Evolutionary conservation across 2,888 invertebrate species (phyloP), one percentile per base, ranked within the genome.

Genomic region (Hoplodrina ambigua): DNA sequence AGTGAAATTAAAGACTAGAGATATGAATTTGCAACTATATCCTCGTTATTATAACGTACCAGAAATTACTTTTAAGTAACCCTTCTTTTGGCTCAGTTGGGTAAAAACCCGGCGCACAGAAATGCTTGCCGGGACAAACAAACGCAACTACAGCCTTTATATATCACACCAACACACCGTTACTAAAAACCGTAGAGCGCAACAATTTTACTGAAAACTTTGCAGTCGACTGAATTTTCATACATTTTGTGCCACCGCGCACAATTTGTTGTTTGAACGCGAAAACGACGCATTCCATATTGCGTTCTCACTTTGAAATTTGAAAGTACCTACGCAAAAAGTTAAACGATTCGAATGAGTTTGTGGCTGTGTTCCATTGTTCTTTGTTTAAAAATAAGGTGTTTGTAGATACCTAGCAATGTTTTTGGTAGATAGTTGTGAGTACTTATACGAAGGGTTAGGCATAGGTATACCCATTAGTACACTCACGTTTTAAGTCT

Each of bases 241-340:
- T 60, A 54, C 63, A 75, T 30, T 62, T 33, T 60, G 52, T 66
- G 52, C 46, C 13, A 33, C n/a, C 50, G 33, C 44, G 37, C n/a
- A 46, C 46, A 61, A 52, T 64, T 74, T 50, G 59, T 49, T 75
- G 69, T 80, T 75, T 75, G 53, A 75, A 66, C 53, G 41, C 10
- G 15, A 57, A 41, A 33, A 61, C 69, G 52, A 63, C 59, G 62
- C 60, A 55, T 63, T 54, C 54, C 41, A 13, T 53, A 59, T 55
- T 80, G 75, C 75, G 44, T 63, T 80, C 53, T 65, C 19, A 33
- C 65, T 69, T 66, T 60, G 44, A 50, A 69, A 56, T 69, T 66
- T 60, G 44, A 50, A 69, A 56, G 19, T 52, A 17, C 4, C 11
- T 41, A 20, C 6, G 41, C 10, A 46, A 61, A 68, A 11, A 33